Percentiles rank a stretch among this genome's conserved stretches.
Conservation (phyloP, 1,140 invertebrate genomes). For the Anoplolepis gracilipes region DNA sequence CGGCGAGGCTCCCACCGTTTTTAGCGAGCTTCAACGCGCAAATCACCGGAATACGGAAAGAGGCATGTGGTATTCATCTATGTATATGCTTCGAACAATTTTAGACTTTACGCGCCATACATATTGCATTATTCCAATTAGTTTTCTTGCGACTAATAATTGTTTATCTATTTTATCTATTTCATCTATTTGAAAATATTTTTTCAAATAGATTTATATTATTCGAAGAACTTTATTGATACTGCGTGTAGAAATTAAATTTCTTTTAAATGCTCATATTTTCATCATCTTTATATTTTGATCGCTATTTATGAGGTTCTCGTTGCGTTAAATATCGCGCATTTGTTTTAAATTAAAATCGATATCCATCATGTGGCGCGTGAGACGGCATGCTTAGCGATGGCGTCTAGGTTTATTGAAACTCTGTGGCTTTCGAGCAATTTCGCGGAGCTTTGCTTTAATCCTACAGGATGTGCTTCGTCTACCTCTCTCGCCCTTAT, state of each 20-base stretch:
- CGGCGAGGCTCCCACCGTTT: slow-evolving; percentile 38
- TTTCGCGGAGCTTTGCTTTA: slow-evolving; percentile 81
- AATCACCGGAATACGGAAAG: slow-evolving; percentile 38
- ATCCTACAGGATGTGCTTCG: slow-evolving; percentile 77
- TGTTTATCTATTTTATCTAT: not conserved
- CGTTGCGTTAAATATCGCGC: slow-evolving; percentile 34
- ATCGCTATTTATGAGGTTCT: not conserved
- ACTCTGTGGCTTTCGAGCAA: slow-evolving; percentile 80
- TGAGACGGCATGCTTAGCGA: slow-evolving; percentile 34
- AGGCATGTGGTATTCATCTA: not conserved
- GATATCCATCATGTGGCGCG: slow-evolving; percentile 67
- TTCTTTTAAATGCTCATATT: not conserved
- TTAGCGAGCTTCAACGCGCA: slow-evolving; percentile 51
- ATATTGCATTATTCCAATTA: not conserved
- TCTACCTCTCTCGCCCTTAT: slow-evolving; percentile 21
- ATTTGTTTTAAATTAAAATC: slow-evolving; percentile 80
- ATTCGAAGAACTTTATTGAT: not conserved
- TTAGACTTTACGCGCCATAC: not conserved
- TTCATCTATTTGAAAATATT: not conserved
- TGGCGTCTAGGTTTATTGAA: slow-evolving; percentile 76
- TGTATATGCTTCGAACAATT: not conserved
- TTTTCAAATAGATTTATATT: not conserved
- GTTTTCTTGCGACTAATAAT: not conserved
- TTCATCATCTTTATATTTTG: not conserved
- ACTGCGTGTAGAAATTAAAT: not conserved